A percentile compares a stretch with the other conserved stretches of the same genome.
These are phyloP conservation scores for Falco columbarius DNA, from an alignment of 2,797 vertebrate species.

Conservation along the genomic window DNA sequence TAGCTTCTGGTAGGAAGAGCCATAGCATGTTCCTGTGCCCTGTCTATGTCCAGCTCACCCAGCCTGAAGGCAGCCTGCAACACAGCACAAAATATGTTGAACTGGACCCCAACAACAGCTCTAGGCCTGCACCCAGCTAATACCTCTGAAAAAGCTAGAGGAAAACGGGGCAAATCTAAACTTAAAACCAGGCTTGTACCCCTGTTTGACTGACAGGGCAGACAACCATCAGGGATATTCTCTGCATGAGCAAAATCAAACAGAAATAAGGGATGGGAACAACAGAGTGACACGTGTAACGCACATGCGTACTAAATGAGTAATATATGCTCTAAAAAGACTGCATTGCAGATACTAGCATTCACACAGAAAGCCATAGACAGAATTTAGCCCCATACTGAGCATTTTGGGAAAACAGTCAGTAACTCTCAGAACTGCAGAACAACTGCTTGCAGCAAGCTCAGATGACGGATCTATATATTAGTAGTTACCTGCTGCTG, in stretches of 20 bases:
- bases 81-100: neutral
- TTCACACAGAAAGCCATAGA: neutral
- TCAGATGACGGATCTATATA: constrained; percentile 1
- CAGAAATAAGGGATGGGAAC: constrained; percentile 14
- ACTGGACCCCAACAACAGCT: neutral
- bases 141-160: neutral
- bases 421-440: neutral
- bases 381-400: neutral
- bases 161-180: neutral
- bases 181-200: neutral
- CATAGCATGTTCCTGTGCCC: neutral
- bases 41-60: neutral
- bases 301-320: neutral
- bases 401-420: constrained; percentile 1
- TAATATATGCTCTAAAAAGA: neutral
- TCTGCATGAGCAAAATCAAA: neutral
- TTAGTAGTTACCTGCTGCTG: constrained; percentile 32
- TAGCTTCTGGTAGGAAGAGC: neutral
- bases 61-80: neutral
- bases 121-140: neutral
- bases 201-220: neutral
- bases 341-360: constrained; percentile 39
- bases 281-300: neutral
- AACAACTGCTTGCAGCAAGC: constrained; percentile 15
- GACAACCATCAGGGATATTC: neutral